Evolutionary conservation across 23 tunicate genomes (phyloP).

Genomic region (Trididemnum nubilum): DNA sequence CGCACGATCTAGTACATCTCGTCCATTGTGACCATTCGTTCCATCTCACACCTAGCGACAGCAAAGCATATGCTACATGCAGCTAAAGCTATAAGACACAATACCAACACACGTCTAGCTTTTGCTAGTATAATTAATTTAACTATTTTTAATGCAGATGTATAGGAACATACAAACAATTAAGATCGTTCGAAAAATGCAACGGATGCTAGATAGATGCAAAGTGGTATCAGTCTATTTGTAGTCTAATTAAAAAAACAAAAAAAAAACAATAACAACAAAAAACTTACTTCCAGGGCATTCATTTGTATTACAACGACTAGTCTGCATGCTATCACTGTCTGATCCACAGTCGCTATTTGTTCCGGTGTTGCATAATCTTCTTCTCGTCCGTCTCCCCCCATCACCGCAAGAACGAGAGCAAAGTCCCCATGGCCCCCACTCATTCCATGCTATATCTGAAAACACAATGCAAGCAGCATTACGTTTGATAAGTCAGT

Average conservation of each 20-base stretch:
- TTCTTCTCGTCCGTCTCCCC: not conserved
- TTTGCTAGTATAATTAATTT: too few species aligned
- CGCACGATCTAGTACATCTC: not conserved
- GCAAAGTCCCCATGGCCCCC: conserved; percentile 7
- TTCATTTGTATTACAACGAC: not conserved
- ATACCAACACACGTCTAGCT: too few species aligned
- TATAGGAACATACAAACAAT: too few species aligned
- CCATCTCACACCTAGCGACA: too few species aligned
- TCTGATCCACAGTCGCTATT: not conserved
- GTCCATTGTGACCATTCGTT: conserved; percentile 27
- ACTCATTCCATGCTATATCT: conserved; percentile 7
- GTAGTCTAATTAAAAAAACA: too few species aligned
- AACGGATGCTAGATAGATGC: too few species aligned
- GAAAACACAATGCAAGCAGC: not conserved
- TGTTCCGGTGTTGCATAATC: conserved; percentile 9
- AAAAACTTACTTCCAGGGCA: not conserved
- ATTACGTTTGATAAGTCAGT: not conserved
- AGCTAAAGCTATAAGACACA: too few species aligned
- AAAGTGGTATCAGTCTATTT: too few species aligned
- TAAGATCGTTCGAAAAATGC: too few species aligned
- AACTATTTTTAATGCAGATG: too few species aligned
- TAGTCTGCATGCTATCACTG: not conserved
- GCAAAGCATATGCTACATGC: too few species aligned
- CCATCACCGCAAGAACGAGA: not conserved
- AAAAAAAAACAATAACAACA: not conserved